Percentiles rank a stretch among this genome's conserved stretches.
Evolutionary conservation across 2,113 vertebrate species (phyloP).

Genomic region (Zonotrichia leucophrys): DNA sequence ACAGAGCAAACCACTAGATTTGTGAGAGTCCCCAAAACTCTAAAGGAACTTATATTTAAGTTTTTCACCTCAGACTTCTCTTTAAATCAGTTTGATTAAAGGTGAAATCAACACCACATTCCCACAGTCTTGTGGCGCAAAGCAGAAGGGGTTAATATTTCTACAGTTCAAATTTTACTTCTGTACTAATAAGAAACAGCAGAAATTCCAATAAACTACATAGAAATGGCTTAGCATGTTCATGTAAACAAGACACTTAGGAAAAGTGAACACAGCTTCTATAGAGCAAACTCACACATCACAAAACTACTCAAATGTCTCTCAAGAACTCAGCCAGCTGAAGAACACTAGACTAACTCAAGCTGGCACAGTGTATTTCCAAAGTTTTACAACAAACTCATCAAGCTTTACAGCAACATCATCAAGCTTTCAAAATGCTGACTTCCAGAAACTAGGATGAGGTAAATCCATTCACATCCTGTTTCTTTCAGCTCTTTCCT

Average conservation of each 20-base stretch:
- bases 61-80: not conserved
- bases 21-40: not conserved
- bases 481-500: not conserved
- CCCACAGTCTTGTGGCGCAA: not conserved
- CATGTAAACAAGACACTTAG: fast-evolving
- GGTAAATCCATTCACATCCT: not conserved
- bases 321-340: not conserved
- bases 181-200: not conserved
- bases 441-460: conserved; percentile 8
- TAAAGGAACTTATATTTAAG: not conserved
- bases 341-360: not conserved
- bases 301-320: not conserved
- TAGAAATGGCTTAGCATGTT: not conserved
- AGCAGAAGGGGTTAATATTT: not conserved
- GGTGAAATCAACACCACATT: not conserved
- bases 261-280: not conserved
- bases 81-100: not conserved
- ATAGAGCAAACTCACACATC: not conserved
- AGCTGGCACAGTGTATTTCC: not conserved
- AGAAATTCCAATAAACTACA: not conserved
- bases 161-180: not conserved
- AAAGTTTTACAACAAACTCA: not conserved
- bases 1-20: not conserved
- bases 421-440: not conserved
- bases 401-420: not conserved